Conservation (phyloP, 2,797 vertebrate species). For the Chelmon rostratus region DNA sequence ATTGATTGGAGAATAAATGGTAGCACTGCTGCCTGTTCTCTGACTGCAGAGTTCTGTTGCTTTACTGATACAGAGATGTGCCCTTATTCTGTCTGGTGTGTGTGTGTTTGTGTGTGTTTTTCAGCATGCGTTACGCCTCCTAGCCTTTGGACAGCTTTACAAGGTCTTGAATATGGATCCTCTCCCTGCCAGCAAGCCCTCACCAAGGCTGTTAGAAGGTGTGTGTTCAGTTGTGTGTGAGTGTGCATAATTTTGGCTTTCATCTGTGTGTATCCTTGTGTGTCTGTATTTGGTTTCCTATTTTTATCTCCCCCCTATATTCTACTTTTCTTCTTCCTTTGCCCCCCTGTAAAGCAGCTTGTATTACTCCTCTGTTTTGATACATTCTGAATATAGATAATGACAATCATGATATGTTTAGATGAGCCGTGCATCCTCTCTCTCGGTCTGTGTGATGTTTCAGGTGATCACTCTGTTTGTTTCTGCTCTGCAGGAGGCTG, state of each 20-base stretch:
- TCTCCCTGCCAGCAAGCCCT: conserved; percentile 90
- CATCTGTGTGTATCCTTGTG: neutral
- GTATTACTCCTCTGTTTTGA: neutral
- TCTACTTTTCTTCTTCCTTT: neutral
- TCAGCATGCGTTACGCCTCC: conserved; percentile 92
- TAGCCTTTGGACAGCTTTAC: conserved; percentile 94
- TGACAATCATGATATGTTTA: neutral
- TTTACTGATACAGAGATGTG: conserved; percentile 39
- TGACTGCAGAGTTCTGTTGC: conserved; percentile 11
- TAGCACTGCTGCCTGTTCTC: conserved; percentile 4
- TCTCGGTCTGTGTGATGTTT: neutral
- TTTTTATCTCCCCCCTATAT: neutral
- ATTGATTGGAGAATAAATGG: conserved; percentile 46
- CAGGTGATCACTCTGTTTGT: conserved; percentile 24
- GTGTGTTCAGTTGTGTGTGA: conserved; percentile 56
- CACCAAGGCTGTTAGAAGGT: conserved; percentile 92
- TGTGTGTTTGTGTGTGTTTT: conserved; percentile 51
- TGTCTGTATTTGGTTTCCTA: neutral
- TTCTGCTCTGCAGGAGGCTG: conserved; percentile 77
- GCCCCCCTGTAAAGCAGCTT: neutral
- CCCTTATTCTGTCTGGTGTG: conserved; percentile 54
- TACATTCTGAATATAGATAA: neutral
- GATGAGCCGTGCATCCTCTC: neutral
- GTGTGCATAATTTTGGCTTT: conserved; percentile 26
- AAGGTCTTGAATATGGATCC: conserved; percentile 95